Percentiles rank a stretch among this genome's conserved stretches.
phyloP scores from a whole-genome alignment of 2,797 vertebrate species.

The Gouania willdenowi region DNA sequence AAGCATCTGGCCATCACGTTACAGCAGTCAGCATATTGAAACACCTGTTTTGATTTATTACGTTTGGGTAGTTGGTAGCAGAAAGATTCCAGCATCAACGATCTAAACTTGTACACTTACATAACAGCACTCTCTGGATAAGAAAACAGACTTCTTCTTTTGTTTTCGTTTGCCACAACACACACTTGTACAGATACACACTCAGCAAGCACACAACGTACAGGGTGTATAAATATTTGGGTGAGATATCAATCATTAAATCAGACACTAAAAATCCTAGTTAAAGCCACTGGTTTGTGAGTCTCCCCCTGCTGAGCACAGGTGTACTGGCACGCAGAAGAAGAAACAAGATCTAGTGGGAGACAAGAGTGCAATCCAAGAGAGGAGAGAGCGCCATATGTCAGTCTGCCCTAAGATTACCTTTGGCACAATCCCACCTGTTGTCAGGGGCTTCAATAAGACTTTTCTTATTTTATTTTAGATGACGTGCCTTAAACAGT shows the following conservation, averaged over 20 bases:
- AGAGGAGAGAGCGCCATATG: conserved; percentile 16
- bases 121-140: too few species aligned
- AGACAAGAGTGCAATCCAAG: conserved; percentile 8
- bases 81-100: conserved; percentile 54
- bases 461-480: conserved; percentile 21
- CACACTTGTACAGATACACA: background rate
- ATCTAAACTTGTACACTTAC: conserved; percentile 30
- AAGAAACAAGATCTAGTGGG: conserved; percentile 23
- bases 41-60: conserved; percentile 75
- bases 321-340: conserved; percentile 58
- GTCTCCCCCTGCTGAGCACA: conserved; percentile 55
- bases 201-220: background rate
- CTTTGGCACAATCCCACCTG: conserved; percentile 53
- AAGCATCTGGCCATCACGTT: conserved; percentile 46
- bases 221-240: conserved; percentile 51
- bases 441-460: conserved; percentile 31
- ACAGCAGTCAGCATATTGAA: conserved; percentile 58
- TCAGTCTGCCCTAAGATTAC: conserved; percentile 44
- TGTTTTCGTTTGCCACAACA: too few species aligned
- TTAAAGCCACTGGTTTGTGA: conserved; percentile 52
- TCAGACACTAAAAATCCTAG: conserved; percentile 48
- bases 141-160: conserved; percentile 1
- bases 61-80: conserved; percentile 65
- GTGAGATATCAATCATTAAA: conserved; percentile 51
- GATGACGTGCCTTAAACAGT: conserved; percentile 18